Base-by-base conservation (phyloP, 2,113 vertebrate genomes). In the Mellivora capensis region DNA sequence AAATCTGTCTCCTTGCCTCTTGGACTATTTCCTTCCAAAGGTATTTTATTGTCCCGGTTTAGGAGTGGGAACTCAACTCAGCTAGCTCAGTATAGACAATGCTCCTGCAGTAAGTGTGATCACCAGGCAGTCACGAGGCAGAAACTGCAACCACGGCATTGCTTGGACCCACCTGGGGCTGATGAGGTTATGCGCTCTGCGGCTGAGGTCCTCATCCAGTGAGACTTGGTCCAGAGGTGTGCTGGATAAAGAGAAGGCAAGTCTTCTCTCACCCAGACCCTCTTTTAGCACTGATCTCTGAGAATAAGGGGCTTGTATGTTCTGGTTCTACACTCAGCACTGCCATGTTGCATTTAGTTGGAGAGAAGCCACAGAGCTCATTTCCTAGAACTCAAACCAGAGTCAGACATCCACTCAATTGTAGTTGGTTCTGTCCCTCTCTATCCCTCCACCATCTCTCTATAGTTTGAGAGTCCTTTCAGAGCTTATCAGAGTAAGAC, bases 1-100 rank as follows among this genome's bases (percentile, higher is more conserved):
- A 81, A 97, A 94, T 82, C 77, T 59, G 61, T 97, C 96, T 96
- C 97, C n/a, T 54, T 91, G 81, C 87, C 82, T 94, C 62, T 25
- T 87, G 39, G 67, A 84, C 67, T 76, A 37, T 94, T 98, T 97
- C 91, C 91, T 96, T 93, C 69, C 67, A 31, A 93, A 88, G 87
- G 1, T 57, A 77, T 97, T 97, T 98, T 92, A 96, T 61, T 91
- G 80, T 71, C 64, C 80, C 91, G 72, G 82, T 54, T 81, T 5
- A 96, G 72, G 79, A 90, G 52, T 61, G 87, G 27, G 0, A n/a
- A 0, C 29, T 47, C 85, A 95, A 52, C 64, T 47, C 80, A 71
- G 80, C 44, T 94, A 71, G 80, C 44, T 94, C 57, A 0, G 76
- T 27, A n/a, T 61, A 49, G 80, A 89, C 15, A 0, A 0, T 10